Evolutionary conservation across 2,113 vertebrate species (phyloP).

Genomic region (Polypterus bichir): DNA sequence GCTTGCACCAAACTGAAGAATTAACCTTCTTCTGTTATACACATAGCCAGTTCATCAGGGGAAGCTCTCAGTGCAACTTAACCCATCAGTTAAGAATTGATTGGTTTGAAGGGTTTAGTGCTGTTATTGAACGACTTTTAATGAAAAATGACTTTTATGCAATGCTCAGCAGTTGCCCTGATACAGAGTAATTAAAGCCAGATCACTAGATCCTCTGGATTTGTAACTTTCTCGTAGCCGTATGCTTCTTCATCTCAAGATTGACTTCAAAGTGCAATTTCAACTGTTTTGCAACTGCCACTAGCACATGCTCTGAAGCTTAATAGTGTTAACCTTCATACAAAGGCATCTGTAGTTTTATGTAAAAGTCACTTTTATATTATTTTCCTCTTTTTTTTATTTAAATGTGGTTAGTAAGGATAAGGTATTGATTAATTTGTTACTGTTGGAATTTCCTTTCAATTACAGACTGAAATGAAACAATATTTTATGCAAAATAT

Average conservation of each 20-base stretch:
- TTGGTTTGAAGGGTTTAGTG: background rate
- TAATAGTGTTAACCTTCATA: background rate
- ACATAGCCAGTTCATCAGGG: background rate
- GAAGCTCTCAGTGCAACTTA: background rate
- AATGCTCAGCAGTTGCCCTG: background rate
- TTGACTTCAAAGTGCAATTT: background rate
- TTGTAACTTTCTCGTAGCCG: background rate
- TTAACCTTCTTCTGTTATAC: background rate
- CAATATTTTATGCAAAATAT: too few species aligned
- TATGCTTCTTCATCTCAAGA: background rate
- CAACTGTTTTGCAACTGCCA: background rate
- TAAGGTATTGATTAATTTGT: too few species aligned
- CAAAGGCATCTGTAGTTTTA: background rate
- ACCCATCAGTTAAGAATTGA: background rate
- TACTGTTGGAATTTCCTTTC: too few species aligned
- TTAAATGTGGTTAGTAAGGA: too few species aligned
- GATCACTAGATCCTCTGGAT: background rate
- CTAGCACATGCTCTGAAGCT: background rate
- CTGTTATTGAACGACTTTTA: background rate
- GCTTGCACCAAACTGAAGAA: background rate
- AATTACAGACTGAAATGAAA: too few species aligned
- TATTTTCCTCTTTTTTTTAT: too few species aligned
- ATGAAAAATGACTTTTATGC: background rate
- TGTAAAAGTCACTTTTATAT: too few species aligned
- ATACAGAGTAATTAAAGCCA: constrained; percentile 1